These are phyloP conservation scores for Sardinella longiceps DNA, from an alignment of 2,797 vertebrate species.

Conservation along the genomic window DNA sequence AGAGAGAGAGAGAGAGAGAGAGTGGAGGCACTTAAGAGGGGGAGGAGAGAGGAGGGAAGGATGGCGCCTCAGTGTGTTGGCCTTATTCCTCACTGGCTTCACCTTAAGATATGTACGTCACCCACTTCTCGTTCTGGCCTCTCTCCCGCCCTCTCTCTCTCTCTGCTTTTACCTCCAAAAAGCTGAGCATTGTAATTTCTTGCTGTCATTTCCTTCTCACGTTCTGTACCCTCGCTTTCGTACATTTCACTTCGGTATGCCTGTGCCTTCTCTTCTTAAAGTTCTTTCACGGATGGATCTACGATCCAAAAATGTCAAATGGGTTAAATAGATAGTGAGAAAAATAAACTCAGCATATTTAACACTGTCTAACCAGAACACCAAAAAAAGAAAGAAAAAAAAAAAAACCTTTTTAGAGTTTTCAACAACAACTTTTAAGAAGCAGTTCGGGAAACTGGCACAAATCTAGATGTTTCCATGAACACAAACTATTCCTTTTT, in stretches of 20 bases:
- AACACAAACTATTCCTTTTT: background rate
- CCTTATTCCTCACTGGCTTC: constrained; percentile 41
- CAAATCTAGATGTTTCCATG: background rate
- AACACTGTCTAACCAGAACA: too few relatives aligned
- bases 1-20: constrained; percentile 64
- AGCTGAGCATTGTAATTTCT: background rate
- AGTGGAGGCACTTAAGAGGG: constrained; percentile 50
- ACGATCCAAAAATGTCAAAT: too few relatives aligned
- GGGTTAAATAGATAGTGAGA: background rate
- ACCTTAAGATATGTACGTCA: constrained; percentile 22
- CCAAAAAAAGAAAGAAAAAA: background rate
- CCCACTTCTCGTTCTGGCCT: constrained; percentile 34
- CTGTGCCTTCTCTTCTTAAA: background rate
- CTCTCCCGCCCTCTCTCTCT: background rate
- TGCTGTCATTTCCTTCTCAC: background rate
- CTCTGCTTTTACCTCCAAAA: background rate
- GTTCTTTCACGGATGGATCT: background rate
- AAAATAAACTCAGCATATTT: too few relatives aligned
- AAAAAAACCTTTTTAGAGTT: too few relatives aligned
- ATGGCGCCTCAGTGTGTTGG: constrained; percentile 69
- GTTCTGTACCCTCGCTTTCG: background rate
- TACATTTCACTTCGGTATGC: background rate
- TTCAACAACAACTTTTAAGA: background rate
- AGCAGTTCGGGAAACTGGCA: background rate
- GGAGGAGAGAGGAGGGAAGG: constrained; percentile 56